Evolutionary conservation across 1,140 invertebrate species (phyloP).

Genomic region (Ruditapes philippinarum): DNA sequence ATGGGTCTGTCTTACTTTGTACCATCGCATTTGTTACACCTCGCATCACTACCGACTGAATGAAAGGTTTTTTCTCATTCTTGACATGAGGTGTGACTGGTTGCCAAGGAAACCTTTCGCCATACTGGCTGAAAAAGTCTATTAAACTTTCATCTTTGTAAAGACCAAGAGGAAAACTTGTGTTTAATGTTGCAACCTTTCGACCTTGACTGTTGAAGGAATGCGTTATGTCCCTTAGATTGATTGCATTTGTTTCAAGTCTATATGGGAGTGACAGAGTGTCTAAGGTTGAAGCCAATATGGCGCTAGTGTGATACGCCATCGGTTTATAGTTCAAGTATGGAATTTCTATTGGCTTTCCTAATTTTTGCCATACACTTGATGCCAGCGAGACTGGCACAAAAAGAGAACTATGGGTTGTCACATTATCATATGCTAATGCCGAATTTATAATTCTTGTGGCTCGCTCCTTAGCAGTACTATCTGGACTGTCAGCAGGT

Average conservation of each 20-base stretch:
- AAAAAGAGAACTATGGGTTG: constrained; percentile 73
- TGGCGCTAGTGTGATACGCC: constrained; percentile 93
- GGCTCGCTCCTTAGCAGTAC: constrained; percentile 69
- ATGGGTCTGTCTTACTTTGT: constrained; percentile 2
- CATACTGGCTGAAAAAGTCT: constrained; percentile 44
- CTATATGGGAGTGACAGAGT: constrained; percentile 93
- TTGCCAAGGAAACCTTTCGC: constrained; percentile 47
- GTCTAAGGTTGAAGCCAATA: constrained; percentile 93
- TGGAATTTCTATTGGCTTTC: constrained; percentile 65
- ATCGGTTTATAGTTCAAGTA: constrained; percentile 79
- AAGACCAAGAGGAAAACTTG: constrained; percentile 34
- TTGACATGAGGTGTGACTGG: constrained; percentile 43
- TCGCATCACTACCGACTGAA: constrained; percentile 51
- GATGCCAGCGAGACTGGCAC: constrained; percentile 74
- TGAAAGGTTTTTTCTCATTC: constrained; percentile 13
- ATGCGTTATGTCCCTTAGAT: constrained; percentile 75
- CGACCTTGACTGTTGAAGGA: constrained; percentile 73
- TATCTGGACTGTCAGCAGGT: constrained; percentile 71
- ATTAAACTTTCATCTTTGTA: constrained; percentile 44
- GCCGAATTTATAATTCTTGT: constrained; percentile 78
- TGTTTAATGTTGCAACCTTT: constrained; percentile 63
- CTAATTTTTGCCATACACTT: constrained; percentile 73
- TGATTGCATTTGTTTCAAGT: constrained; percentile 76
- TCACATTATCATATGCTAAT: constrained; percentile 69
- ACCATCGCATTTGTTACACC: constrained; percentile 22